phyloP scores from a whole-genome alignment of 2,113 vertebrate species.

The Globicephala melas region DNA sequence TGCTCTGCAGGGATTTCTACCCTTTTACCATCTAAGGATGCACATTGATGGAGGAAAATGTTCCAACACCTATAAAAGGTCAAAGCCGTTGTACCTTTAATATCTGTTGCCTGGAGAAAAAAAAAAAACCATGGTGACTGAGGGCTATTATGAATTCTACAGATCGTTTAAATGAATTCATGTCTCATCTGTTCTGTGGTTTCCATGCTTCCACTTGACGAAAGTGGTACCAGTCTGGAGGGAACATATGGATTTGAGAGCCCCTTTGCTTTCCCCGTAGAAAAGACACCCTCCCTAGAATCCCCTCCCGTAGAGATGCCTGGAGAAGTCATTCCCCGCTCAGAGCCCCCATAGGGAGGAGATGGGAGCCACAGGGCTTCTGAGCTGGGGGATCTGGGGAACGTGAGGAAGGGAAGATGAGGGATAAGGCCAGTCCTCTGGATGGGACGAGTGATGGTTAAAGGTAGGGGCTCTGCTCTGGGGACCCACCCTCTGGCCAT shows the following conservation, averaged over 20 bases:
- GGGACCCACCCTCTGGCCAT: background rate
- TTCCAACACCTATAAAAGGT: background rate
- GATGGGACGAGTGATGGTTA: background rate
- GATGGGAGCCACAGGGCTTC: background rate
- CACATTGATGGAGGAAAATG: background rate
- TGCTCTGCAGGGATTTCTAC: background rate
- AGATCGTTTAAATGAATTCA: background rate
- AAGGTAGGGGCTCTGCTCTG: background rate
- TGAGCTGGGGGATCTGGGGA: background rate
- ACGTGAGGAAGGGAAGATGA: background rate
- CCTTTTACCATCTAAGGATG: background rate
- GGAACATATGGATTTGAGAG: background rate
- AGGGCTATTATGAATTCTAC: background rate
- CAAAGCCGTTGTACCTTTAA: background rate
- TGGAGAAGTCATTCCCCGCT: background rate
- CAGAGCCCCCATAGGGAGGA: too few relatives aligned
- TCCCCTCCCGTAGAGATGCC: background rate
- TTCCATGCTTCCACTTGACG: background rate
- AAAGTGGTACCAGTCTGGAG: background rate
- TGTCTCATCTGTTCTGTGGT: background rate
- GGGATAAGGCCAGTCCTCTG: background rate
- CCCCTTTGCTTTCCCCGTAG: background rate
- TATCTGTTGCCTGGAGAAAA: background rate
- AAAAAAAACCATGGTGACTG: background rate
- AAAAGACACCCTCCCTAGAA: background rate